Percentiles rank a stretch among this genome's conserved stretches.
Conservation (phyloP, 2,797 vertebrate genomes). For the Diceros bicornis region DNA sequence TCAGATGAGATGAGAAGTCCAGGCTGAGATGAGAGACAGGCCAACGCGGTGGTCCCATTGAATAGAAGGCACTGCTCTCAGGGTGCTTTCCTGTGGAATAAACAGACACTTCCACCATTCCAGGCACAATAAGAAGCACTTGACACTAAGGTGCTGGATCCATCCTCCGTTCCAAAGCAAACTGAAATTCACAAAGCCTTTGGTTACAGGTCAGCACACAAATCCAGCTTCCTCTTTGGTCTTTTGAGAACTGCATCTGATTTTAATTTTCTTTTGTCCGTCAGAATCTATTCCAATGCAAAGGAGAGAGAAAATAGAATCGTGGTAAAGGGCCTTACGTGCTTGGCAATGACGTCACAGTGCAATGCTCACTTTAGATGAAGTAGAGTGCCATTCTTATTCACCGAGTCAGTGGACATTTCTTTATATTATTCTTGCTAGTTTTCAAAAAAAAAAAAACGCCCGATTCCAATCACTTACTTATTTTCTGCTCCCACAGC, state of each 20-base stretch:
- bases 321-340: conserved; percentile 75
- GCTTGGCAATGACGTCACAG: conserved; percentile 75
- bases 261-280: conserved; percentile 80
- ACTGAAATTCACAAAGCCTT: conserved; percentile 57
- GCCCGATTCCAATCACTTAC: conserved; percentile 67
- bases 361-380: conserved; percentile 70
- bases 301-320: conserved; percentile 70
- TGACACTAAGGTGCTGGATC: not conserved
- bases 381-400: conserved; percentile 79
- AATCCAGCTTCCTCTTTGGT: conserved; percentile 57
- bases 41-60: not conserved
- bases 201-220: not conserved
- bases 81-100: not conserved
- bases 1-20: not conserved
- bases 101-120: not conserved
- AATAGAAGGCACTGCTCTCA: not conserved
- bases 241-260: conserved; percentile 77
- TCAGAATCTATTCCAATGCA: conserved; percentile 67
- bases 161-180: conserved; percentile 59
- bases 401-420: conserved; percentile 61
- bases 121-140: not conserved
- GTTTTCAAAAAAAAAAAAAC: conserved; percentile 63
- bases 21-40: not conserved
- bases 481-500: conserved; percentile 78
- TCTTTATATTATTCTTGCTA: conserved; percentile 64